These are phyloP conservation scores for Xenopus borealis DNA, from an alignment of 2,113 vertebrate genomes.

Conservation along the genomic window DNA sequence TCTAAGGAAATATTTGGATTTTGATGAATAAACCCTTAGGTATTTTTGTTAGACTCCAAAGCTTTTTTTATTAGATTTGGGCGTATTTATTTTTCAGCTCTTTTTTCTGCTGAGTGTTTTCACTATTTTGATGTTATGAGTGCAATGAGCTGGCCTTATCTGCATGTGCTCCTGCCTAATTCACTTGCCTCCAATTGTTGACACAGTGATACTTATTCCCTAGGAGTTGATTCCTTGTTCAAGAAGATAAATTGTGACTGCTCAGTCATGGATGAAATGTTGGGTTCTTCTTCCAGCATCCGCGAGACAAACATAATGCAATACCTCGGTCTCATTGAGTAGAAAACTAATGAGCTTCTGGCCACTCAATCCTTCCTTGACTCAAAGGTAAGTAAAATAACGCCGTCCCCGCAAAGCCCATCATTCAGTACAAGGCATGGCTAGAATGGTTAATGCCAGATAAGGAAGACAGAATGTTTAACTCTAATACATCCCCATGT, in stretches of 20 bases:
- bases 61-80: too few relatives aligned
- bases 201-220: slow-evolving; percentile 18
- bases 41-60: too few relatives aligned
- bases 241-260: slow-evolving; percentile 65
- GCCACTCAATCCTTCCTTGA: slow-evolving; percentile 66
- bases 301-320: slow-evolving; percentile 71
- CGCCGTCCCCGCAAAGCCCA: not conserved
- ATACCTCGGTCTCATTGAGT: slow-evolving; percentile 73
- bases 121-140: not conserved
- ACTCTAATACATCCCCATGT: slow-evolving; percentile 25
- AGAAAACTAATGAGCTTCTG: slow-evolving; percentile 73
- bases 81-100: too few relatives aligned
- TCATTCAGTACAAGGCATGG: slow-evolving; percentile 3
- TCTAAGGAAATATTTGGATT: too few relatives aligned
- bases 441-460: slow-evolving; percentile 31
- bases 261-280: slow-evolving; percentile 63
- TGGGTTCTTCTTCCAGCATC: slow-evolving; percentile 66
- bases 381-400: slow-evolving; percentile 62
- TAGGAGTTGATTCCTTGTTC: slow-evolving; percentile 67
- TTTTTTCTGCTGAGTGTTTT: too few relatives aligned
- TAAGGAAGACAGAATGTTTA: slow-evolving; percentile 14
- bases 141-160: not conserved
- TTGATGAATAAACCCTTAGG: too few relatives aligned
- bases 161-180: not conserved
- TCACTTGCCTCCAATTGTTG: not conserved